A percentile compares a stretch with the other conserved stretches of the same genome.
Conservation (phyloP, 1,140 invertebrate species). For the Lasioglossum albipes region DNA sequence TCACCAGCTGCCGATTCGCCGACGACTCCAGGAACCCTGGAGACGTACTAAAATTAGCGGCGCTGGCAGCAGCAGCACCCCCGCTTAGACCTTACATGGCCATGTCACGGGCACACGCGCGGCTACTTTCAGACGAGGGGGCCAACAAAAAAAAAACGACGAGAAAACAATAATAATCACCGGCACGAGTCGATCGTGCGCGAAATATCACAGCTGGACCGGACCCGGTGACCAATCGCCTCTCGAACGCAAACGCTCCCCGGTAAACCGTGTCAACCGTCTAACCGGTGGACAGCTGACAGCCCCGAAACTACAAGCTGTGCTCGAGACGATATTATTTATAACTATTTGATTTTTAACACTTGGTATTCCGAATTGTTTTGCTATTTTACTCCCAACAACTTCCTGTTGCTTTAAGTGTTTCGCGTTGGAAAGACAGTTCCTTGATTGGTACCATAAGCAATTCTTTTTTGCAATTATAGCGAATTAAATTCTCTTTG, state of each 20-base stretch:
- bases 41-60: constrained; percentile 75
- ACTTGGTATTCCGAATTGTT: too few species aligned
- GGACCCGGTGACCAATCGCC: constrained; percentile 10
- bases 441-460: too few species aligned
- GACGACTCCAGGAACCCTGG: constrained; percentile 64
- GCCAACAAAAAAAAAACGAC: constrained; percentile 14
- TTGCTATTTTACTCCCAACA: too few species aligned
- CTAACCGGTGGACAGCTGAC: too few species aligned
- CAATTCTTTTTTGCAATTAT: too few species aligned
- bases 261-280: constrained; percentile 2
- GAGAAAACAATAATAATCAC: constrained; percentile 63
- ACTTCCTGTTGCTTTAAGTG: too few species aligned
- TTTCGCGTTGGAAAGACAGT: too few species aligned
- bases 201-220: constrained; percentile 58
- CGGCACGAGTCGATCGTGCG: constrained; percentile 54
- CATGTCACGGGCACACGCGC: constrained; percentile 53
- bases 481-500: too few species aligned
- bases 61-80: constrained; percentile 47
- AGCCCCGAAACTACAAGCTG: too few species aligned
- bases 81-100: constrained; percentile 66
- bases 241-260: background rate
- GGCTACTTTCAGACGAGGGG: constrained; percentile 45
- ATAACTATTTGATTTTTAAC: too few species aligned
- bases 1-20: constrained; percentile 73
- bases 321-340: too few species aligned